Percentiles rank a stretch among this genome's conserved stretches.
These are phyloP conservation scores for Morpho achilles DNA, from an alignment of 2,888 invertebrate genomes.

Conservation along the genomic window DNA sequence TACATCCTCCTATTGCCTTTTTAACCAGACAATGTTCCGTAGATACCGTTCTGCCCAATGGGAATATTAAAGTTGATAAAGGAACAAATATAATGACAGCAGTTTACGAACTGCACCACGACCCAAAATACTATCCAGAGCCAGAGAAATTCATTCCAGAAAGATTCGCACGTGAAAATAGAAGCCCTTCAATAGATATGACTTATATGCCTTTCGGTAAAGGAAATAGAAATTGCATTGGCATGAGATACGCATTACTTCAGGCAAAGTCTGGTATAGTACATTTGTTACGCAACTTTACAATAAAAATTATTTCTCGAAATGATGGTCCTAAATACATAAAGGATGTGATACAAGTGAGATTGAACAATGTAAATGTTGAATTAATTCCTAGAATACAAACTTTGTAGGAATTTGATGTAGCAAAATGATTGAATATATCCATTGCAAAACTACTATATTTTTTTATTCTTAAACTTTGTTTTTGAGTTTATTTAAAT, in stretches of 20 bases:
- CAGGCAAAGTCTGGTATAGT: slow-evolving; percentile 38
- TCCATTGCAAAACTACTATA: too few relatives aligned
- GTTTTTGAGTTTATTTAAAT: too few relatives aligned
- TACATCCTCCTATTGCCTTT: slow-evolving; percentile 49
- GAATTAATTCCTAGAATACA: slow-evolving; percentile 28
- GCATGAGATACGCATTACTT: slow-evolving; percentile 33
- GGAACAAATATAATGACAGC: slow-evolving; percentile 48
- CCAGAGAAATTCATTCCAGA: slow-evolving; percentile 65
- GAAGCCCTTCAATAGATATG: slow-evolving; percentile 37
- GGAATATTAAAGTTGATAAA: slow-evolving; percentile 48
- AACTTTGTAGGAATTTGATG: not conserved
- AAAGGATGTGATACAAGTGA: slow-evolving; percentile 42
- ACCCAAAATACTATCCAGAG: slow-evolving; percentile 59
- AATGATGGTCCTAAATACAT: slow-evolving; percentile 22
- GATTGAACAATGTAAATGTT: slow-evolving; percentile 40
- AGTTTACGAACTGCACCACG: slow-evolving; percentile 54
- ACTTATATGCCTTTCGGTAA: slow-evolving; percentile 64
- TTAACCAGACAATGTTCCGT: slow-evolving; percentile 40
- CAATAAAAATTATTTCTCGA: slow-evolving; percentile 22
- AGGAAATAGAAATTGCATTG: slow-evolving; percentile 46
- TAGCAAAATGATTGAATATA: too few relatives aligned
- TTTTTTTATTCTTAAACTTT: too few relatives aligned
- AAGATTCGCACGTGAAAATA: slow-evolving; percentile 39
- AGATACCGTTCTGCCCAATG: slow-evolving; percentile 47
- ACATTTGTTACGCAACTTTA: slow-evolving; percentile 28